A percentile compares a stretch with the other conserved stretches of the same genome.
These are phyloP conservation scores for Drosophila pseudotalamancana DNA, from an alignment of 2,888 invertebrate species.

Conservation along the genomic window DNA sequence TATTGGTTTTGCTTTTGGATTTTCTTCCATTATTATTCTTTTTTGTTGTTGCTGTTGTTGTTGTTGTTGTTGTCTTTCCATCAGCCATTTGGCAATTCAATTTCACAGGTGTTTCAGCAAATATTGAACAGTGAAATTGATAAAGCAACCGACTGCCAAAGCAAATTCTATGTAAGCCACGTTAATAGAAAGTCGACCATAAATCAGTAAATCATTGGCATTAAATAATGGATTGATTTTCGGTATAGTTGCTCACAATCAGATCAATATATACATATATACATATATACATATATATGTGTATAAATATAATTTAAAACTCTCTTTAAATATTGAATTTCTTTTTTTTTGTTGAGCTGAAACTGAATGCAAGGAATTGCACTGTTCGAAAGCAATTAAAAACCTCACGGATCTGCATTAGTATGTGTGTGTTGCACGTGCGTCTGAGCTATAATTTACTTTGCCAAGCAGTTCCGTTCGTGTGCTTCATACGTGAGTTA, in stretches of 20 bases:
- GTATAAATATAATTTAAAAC: no score
- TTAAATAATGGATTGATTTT: slow-evolving; percentile 12
- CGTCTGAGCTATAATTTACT: background rate
- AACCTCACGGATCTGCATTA: background rate
- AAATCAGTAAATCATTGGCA: slow-evolving; percentile 10
- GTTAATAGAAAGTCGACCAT: slow-evolving; percentile 27
- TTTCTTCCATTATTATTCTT: slow-evolving; percentile 13
- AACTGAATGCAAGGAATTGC: background rate
- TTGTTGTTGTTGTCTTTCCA: slow-evolving; percentile 1
- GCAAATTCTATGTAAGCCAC: slow-evolving; percentile 30
- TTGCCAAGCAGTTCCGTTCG: background rate
- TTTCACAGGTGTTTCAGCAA: slow-evolving; percentile 54
- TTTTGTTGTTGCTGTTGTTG: slow-evolving; percentile 4
- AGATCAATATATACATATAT: slow-evolving; percentile 4
- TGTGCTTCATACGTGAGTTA: background rate
- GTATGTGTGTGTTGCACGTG: background rate
- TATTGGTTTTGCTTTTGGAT: slow-evolving; percentile 43
- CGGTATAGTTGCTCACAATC: background rate
- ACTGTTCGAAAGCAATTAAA: background rate
- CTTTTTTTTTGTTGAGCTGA: no score
- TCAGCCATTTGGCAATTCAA: slow-evolving; percentile 52
- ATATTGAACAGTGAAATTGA: slow-evolving; percentile 38
- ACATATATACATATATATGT: background rate
- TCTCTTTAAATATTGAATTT: no score
- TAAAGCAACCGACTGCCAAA: slow-evolving; percentile 16